Percentiles rank a stretch among this genome's conserved stretches.
Conservation (phyloP, 2,797 vertebrate genomes). For the Liasis olivaceus region DNA sequence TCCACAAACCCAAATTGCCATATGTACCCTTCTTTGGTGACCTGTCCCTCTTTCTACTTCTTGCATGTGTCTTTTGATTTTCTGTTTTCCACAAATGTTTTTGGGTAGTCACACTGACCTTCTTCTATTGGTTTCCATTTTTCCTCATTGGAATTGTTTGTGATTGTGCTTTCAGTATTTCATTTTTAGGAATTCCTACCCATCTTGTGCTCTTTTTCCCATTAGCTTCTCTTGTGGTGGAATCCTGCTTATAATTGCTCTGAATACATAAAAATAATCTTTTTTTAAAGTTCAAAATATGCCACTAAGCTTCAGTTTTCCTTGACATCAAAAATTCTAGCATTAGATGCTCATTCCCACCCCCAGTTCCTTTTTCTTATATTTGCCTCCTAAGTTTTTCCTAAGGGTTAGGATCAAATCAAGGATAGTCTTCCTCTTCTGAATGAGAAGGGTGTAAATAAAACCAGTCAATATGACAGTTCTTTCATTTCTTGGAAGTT, state of each 20-base stretch:
- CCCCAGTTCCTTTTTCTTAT: background rate
- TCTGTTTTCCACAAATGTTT: background rate
- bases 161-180: background rate
- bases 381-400: background rate
- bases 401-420: background rate
- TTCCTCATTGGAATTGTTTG: background rate
- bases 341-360: background rate
- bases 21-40: background rate
- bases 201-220: background rate
- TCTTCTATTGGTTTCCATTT: background rate
- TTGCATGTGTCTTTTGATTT: background rate
- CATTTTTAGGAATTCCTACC: background rate
- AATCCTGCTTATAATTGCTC: background rate
- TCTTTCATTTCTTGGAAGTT: background rate
- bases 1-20: background rate
- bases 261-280: background rate
- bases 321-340: background rate
- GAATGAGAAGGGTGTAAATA: background rate
- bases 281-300: background rate
- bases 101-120: background rate
- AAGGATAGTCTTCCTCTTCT: background rate
- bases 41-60: background rate
- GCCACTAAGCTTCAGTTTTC: background rate
- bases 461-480: background rate
- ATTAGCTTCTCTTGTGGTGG: background rate